phyloP scores from a whole-genome alignment of 2,113 vertebrate genomes.

The Meles meles region DNA sequence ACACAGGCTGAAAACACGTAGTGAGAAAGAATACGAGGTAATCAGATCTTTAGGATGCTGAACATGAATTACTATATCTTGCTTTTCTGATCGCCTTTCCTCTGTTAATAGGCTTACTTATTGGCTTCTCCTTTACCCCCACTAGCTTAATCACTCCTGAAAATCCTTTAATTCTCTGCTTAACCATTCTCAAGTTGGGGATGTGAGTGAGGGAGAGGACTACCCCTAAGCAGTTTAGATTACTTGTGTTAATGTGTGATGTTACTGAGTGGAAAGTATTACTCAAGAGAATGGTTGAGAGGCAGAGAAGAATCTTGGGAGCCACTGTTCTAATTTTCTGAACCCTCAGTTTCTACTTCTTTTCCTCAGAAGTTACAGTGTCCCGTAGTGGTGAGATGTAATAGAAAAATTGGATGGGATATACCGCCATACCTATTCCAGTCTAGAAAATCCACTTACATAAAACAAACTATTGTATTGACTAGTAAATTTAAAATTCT shows the following conservation, averaged over 20 bases:
- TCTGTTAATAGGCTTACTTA: background rate
- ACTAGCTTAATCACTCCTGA: background rate
- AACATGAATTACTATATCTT: background rate
- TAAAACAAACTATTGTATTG: background rate
- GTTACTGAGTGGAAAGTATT: conserved; percentile 9
- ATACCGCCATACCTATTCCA: background rate
- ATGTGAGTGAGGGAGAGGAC: background rate
- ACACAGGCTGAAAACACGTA: background rate
- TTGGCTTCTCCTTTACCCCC: background rate
- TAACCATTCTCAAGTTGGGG: background rate
- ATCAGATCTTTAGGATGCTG: background rate
- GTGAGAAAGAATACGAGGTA: background rate
- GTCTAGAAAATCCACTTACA: background rate
- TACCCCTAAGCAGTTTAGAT: background rate
- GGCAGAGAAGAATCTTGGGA: background rate
- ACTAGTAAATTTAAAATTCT: conserved; percentile 43
- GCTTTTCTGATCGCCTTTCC: background rate
- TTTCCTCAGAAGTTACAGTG: conserved; percentile 2
- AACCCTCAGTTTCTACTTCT: background rate
- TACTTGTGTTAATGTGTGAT: background rate
- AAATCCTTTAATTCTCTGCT: conserved; percentile 48
- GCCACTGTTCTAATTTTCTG: background rate
- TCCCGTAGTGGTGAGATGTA: background rate
- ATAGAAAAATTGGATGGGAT: background rate
- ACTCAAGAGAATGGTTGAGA: background rate